Evolutionary conservation across 2,888 invertebrate genomes (phyloP), one percentile per base, ranked within the genome.

Genomic region (Drosophila neotestacea): DNA sequence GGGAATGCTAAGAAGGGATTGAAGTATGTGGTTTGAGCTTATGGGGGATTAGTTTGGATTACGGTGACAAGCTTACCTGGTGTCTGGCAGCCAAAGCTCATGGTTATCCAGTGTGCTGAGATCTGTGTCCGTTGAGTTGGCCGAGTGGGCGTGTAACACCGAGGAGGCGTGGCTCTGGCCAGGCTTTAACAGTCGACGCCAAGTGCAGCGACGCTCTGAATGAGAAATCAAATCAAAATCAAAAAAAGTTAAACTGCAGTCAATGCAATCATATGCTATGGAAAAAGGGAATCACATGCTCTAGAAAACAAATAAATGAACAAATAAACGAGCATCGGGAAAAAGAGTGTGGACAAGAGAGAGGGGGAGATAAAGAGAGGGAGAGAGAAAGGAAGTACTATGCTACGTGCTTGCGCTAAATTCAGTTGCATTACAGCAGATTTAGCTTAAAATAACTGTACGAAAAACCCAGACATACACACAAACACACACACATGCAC

Each of bases 111-210:
- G 94, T 0, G 96, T 96, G 44, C 97, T 96, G 36, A 97, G 94
- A 91, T 97, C 97, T 2, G 97, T 97, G 89, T 97, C 97, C 0
- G 96, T 97, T 5, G 96, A 97, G 2, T 95, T 95, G 0, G 95
- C 96, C 3, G 96, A 96, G 81, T 94, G 93, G 6, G 93, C 94
- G 91, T 96, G 96, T 84, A 95, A 95, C 11, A 95, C 95, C 0
- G 95, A 95, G 4, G 90, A 80, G 48, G 91, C 86, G 39, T 80
- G 63, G 13, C 76, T 85, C n/a, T 91, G 87, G 36, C 90, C 90
- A 9, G 86, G 87, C 42, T 95, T 94, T 22, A 96, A 93, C 58
- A 96, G 93, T 36, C 95, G 94, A 54, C 95, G 93, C 97, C 96
- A 97, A 0, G 96, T 96, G 85, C 95, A 95, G 3, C 96, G 94